Percentiles rank a stretch among this genome's conserved stretches.
Conservation (phyloP, 2,113 vertebrate genomes). For the Nycticryphes semicollaris region DNA sequence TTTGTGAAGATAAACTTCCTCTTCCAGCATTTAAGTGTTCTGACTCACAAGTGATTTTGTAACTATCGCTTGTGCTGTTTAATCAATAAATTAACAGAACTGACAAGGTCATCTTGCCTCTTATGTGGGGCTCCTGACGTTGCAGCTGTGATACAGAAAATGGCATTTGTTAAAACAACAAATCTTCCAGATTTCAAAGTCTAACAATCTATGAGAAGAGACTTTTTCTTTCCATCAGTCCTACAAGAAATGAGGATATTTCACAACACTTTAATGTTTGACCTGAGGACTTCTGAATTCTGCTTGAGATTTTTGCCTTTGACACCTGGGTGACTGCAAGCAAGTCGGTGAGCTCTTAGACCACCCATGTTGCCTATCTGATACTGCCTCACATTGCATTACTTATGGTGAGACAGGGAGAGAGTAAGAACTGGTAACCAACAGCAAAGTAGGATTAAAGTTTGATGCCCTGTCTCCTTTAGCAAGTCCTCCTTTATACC, state of each 20-base stretch:
- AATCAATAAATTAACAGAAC: not conserved
- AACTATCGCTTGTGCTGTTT: not conserved
- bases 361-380: not conserved
- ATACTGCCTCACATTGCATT: too few relatives aligned
- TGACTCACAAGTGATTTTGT: not conserved
- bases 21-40: not conserved
- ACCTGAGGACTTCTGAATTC: not conserved
- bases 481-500: not conserved
- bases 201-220: not conserved
- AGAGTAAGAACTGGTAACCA: not conserved
- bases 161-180: constrained; percentile 36
- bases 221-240: not conserved
- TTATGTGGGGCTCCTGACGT: not conserved
- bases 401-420: not conserved
- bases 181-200: not conserved
- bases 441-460: not conserved
- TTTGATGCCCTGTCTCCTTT: not conserved
- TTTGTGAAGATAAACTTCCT: not conserved
- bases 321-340: not conserved
- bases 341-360: not conserved
- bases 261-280: not conserved
- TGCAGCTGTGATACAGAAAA: not conserved
- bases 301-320: not conserved
- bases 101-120: not conserved
- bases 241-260: not conserved